These are phyloP conservation scores for Emydura subglobosa DNA, from an alignment of 2,113 vertebrate genomes.

Conservation along the genomic window DNA sequence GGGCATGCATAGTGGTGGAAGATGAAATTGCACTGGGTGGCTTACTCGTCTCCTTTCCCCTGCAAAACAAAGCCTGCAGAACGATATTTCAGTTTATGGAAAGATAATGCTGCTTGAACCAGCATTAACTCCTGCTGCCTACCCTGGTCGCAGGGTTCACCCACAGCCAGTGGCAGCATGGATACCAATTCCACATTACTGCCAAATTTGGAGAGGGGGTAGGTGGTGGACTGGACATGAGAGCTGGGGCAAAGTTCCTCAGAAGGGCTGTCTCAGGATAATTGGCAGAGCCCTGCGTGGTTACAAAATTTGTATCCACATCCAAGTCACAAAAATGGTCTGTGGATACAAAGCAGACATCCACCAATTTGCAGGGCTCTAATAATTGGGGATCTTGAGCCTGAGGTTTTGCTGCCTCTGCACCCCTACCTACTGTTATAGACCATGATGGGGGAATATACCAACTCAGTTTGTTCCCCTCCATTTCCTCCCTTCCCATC, in stretches of 20 bases:
- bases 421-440: neutral
- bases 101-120: neutral
- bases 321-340: too few relatives aligned
- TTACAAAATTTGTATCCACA: too few relatives aligned
- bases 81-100: neutral
- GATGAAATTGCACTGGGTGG: neutral
- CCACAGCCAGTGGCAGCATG: neutral
- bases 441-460: neutral
- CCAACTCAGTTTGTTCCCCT: neutral
- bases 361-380: too few relatives aligned
- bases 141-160: neutral
- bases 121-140: neutral
- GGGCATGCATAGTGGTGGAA: neutral
- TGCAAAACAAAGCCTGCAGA: neutral
- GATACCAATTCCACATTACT: neutral
- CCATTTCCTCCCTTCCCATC: neutral
- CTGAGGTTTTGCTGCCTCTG: neutral
- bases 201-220: neutral
- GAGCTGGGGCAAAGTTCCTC: neutral
- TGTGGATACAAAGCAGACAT: too few relatives aligned
- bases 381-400: neutral
- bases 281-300: neutral
- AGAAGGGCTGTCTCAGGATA: neutral
- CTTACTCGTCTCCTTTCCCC: neutral
- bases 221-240: neutral